Evolutionary conservation across 2,113 vertebrate genomes (phyloP).

Genomic region (Bambusicola thoracicus): DNA sequence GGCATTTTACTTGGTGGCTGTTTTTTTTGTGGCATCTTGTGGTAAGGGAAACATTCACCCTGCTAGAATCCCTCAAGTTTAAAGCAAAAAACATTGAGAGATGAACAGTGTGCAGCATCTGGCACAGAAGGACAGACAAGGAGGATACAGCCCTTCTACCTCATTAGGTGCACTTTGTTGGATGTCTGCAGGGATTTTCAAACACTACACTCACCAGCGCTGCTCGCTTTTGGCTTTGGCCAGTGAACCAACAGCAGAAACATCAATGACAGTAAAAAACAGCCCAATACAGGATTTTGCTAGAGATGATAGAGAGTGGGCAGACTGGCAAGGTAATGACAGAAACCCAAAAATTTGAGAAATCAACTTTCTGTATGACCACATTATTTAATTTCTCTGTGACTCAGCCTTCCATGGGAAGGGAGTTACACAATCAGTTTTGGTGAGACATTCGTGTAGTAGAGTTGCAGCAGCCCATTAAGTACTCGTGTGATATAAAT

Average conservation of each 20-base stretch:
- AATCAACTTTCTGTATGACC: not conserved
- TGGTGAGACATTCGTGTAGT: not conserved
- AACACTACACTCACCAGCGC: not conserved
- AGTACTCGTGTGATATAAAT: not conserved
- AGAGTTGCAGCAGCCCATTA: accelerated
- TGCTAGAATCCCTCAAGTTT: not conserved
- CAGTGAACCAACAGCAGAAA: not conserved
- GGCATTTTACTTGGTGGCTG: not conserved
- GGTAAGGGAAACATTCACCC: not conserved
- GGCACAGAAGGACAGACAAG: not conserved
- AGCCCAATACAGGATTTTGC: not conserved
- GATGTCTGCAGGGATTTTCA: not conserved
- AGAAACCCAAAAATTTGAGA: not conserved
- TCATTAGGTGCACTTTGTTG: not conserved
- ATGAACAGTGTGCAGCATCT: not conserved
- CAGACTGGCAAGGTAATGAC: not conserved
- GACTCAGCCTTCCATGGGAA: conserved; percentile 8
- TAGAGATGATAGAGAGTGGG: not conserved
- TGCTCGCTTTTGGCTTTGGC: not conserved
- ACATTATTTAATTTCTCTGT: not conserved
- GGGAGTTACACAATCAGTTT: not conserved
- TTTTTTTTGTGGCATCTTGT: not conserved
- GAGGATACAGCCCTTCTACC: not conserved
- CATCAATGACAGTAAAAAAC: not conserved
- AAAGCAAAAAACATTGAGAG: not conserved